These are phyloP conservation scores for Tamias sibiricus DNA, from an alignment of 2,113 vertebrate species.

Conservation along the genomic window DNA sequence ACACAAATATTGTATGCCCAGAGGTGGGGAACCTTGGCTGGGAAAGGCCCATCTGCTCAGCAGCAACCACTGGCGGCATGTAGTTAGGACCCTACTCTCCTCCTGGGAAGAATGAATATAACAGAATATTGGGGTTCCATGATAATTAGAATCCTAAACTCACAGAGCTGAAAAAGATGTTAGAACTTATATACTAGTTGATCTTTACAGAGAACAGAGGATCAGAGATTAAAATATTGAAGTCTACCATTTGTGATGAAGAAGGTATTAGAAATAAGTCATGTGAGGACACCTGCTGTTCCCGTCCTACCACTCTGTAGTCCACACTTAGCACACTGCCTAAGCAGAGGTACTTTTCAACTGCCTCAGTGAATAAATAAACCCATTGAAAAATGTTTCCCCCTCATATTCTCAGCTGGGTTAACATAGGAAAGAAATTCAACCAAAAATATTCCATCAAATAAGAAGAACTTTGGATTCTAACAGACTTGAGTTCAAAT, in stretches of 20 bases:
- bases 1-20: neutral
- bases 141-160: neutral
- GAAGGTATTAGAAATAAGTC: neutral
- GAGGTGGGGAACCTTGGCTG: neutral
- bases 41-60: neutral
- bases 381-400: neutral
- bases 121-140: neutral
- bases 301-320: neutral
- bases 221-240: neutral
- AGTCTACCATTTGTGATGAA: neutral
- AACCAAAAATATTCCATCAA: neutral
- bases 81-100: neutral
- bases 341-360: neutral
- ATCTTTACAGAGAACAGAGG: neutral
- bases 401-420: neutral
- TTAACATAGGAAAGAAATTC: neutral
- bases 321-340: neutral
- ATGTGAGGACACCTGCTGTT: neutral
- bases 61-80: neutral
- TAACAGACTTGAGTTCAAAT: neutral
- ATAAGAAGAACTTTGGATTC: neutral
- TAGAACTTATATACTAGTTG: neutral
- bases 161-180: neutral
- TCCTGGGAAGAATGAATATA: neutral
- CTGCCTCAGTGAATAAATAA: neutral